Percentiles rank a stretch among this genome's conserved stretches.
These are phyloP conservation scores for Crocuta crocuta DNA, from an alignment of 2,113 vertebrate species.

Conservation along the genomic window DNA sequence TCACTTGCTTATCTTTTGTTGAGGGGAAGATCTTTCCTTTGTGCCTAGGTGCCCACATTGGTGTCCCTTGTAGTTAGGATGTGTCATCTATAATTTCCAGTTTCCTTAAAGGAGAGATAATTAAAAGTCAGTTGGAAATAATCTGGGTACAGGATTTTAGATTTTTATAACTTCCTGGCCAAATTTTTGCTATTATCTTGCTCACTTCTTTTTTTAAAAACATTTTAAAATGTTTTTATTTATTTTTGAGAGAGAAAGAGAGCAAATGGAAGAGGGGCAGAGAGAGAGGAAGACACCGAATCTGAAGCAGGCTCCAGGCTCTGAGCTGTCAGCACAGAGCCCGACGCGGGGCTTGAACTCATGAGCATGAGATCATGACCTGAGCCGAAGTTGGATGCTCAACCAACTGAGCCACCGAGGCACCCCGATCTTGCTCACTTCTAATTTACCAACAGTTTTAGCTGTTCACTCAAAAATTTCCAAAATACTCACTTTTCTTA, in stretches of 20 bases:
- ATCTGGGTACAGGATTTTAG: background rate
- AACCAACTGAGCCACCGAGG: no score
- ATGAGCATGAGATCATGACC: no score
- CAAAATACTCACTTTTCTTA: slow-evolving; percentile 11
- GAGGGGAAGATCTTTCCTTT: background rate
- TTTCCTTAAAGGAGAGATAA: slow-evolving; percentile 22
- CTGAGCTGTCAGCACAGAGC: no score
- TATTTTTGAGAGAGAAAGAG: no score
- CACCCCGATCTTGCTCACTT: background rate
- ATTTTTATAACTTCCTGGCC: background rate
- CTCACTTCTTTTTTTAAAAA: background rate
- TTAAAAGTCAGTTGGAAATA: slow-evolving; percentile 51
- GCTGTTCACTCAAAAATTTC: background rate
- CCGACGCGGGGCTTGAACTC: no score
- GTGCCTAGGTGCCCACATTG: accelerated
- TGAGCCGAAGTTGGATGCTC: no score
- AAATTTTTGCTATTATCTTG: background rate
- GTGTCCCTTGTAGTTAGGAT: no score
- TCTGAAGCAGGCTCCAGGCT: no score
- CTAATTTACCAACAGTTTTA: background rate
- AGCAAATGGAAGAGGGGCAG: no score
- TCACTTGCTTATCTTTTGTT: background rate
- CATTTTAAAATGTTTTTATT: no score
- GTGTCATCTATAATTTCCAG: background rate
- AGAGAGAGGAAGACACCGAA: no score